phyloP scores from a whole-genome alignment of 2,113 vertebrate species.

The Catharus bicknelli region DNA sequence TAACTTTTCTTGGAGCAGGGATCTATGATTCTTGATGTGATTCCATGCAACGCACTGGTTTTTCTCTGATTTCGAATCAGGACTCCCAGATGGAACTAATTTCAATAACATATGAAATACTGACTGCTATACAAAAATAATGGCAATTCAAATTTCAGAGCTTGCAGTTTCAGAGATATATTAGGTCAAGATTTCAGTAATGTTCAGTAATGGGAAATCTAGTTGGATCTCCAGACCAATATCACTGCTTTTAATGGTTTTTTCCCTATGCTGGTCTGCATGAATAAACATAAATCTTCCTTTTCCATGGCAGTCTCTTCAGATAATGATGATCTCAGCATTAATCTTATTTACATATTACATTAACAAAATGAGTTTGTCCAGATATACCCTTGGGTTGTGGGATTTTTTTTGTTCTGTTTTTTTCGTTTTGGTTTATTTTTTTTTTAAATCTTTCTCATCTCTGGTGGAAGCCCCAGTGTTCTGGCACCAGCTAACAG shows the following conservation, averaged over 20 bases:
- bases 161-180: background rate
- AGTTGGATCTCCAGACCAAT: background rate
- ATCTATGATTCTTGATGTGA: background rate
- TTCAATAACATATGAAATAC: background rate
- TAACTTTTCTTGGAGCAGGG: background rate
- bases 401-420: background rate
- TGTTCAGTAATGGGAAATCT: background rate
- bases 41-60: background rate
- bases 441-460: background rate
- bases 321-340: background rate
- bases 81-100: background rate
- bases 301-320: background rate
- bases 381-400: background rate
- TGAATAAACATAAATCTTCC: background rate
- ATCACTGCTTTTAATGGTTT: background rate
- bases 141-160: background rate
- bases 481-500: background rate
- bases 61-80: background rate
- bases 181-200: background rate
- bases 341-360: background rate
- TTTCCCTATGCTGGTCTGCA: rapidly evolving
- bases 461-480: background rate
- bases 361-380: background rate
- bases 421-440: no score
- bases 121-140: background rate